Evolutionary conservation across 2,888 invertebrate species (phyloP).

Genomic region (Pachymerium ferrugineum): DNA sequence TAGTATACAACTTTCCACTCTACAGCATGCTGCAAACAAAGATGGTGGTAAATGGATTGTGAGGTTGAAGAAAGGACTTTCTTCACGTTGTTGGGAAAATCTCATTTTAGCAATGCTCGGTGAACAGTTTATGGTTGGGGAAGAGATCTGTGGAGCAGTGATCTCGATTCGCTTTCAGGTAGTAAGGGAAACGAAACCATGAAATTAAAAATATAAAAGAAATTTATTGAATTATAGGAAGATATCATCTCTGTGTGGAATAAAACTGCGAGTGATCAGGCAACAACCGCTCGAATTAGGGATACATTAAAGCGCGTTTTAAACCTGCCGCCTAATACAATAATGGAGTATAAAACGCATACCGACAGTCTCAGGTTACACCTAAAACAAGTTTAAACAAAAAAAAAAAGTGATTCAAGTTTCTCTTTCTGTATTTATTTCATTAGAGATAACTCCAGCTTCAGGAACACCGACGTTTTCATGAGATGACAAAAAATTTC

Average conservation of each 20-base stretch:
- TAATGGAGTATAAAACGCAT: slow-evolving; percentile 79
- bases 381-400: not conserved
- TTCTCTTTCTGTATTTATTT: slow-evolving; percentile 29
- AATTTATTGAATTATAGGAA: slow-evolving; percentile 58
- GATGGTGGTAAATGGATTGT: slow-evolving; percentile 98
- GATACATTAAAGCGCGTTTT: slow-evolving; percentile 91
- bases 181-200: slow-evolving; percentile 33
- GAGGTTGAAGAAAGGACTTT: slow-evolving; percentile 85
- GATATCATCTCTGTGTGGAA: slow-evolving; percentile 97
- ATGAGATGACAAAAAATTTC: slow-evolving; percentile 40
- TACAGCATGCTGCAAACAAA: slow-evolving; percentile 80
- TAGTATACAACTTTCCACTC: slow-evolving; percentile 29
- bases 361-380: slow-evolving; percentile 62
- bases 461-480: slow-evolving; percentile 50
- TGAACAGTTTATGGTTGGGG: slow-evolving; percentile 97
- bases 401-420: not conserved
- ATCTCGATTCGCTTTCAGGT: slow-evolving; percentile 90
- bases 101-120: slow-evolving; percentile 96
- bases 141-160: slow-evolving; percentile 97
- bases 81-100: slow-evolving; percentile 97
- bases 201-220: not conserved
- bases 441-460: slow-evolving; percentile 51
- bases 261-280: slow-evolving; percentile 83
- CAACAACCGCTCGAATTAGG: slow-evolving; percentile 81
- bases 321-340: slow-evolving; percentile 84